phyloP scores from a whole-genome alignment of 2,113 vertebrate species.

The Centropus bengalensis region DNA sequence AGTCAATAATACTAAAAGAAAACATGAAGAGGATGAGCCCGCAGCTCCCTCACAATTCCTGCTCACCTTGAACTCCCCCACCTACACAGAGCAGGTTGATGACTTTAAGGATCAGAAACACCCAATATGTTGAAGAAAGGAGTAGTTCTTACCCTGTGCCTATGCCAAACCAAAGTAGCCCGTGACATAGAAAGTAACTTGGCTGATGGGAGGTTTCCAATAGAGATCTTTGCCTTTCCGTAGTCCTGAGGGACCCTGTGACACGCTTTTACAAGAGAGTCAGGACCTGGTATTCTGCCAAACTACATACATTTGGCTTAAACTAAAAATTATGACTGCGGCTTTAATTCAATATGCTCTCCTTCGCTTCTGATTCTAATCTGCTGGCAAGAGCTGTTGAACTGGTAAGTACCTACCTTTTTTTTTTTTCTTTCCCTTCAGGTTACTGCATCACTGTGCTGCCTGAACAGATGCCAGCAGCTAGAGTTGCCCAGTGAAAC shows the following conservation, averaged over 20 bases:
- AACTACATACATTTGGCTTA: not conserved
- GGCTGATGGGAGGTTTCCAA: not conserved
- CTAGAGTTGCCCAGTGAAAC: not conserved
- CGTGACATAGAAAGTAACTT: not conserved
- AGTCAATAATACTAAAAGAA: not conserved
- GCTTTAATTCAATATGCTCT: not conserved
- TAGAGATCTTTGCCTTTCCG: not conserved
- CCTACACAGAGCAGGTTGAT: not conserved
- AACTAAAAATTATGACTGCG: not conserved
- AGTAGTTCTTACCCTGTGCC: not conserved
- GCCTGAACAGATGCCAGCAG: conserved; percentile 5
- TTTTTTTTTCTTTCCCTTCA: not conserved
- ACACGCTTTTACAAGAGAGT: not conserved
- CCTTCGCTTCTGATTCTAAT: not conserved
- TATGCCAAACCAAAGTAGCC: not conserved
- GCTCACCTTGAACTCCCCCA: not conserved
- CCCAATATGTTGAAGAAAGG: not conserved
- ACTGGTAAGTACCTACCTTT: not conserved
- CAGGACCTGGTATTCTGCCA: not conserved
- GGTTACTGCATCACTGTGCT: not conserved
- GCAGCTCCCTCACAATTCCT: not conserved
- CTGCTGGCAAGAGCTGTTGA: not conserved
- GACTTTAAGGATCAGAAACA: not conserved
- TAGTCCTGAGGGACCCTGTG: not conserved
- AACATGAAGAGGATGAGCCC: not conserved